Evolutionary conservation across 2,797 vertebrate species (phyloP), one percentile per base, ranked within the genome.

Genomic region (Parauchenoglanis ngamensis): DNA sequence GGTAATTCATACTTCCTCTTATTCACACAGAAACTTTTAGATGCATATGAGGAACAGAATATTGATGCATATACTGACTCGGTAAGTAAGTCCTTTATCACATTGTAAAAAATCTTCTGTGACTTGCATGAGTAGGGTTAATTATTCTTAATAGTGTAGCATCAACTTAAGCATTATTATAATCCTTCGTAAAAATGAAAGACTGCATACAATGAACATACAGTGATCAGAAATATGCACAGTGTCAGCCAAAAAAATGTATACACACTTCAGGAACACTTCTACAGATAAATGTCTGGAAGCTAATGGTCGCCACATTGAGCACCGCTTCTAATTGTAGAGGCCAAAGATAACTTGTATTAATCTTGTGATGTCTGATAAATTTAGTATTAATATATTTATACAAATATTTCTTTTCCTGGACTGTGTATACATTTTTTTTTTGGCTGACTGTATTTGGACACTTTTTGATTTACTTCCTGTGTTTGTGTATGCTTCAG

Each of bases 31-130:
- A 98, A 98, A 94, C 94, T 99, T 90, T 91, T 98, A 81, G 97
- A 98, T 25, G 97, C 98, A 25, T 97, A 91, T 10, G 97, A 98
- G 89, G 97, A 99, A 85, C 97, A 98, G 94, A 98, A 98, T 0
- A 90, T 97, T 85, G 97, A 98, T 0, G 95, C 94, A 57, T 98
- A 97, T 83, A 99, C 98, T 1, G 97, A 98, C 25, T 93, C 97
- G 25, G 97, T 98, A 92, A 95, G 97, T 94, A 2, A 8, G 35
- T 5, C 2, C 11, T 19, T 25, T 65, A 40, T 11, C n/a, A 6
- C 57, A 1, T 83, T 77, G 35, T 35, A 52, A 52, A 11, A 57
- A 77, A n/a, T 35, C 54, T 46, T 28, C 61, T 35, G 31, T 10
- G 7, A 28, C 10, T 68, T 4, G 21, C 7, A 40, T 5, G 23